A percentile compares a stretch with the other conserved stretches of the same genome.
Evolutionary conservation across 2,113 vertebrate genomes (phyloP).

Genomic region (Puffinus mauretanicus): DNA sequence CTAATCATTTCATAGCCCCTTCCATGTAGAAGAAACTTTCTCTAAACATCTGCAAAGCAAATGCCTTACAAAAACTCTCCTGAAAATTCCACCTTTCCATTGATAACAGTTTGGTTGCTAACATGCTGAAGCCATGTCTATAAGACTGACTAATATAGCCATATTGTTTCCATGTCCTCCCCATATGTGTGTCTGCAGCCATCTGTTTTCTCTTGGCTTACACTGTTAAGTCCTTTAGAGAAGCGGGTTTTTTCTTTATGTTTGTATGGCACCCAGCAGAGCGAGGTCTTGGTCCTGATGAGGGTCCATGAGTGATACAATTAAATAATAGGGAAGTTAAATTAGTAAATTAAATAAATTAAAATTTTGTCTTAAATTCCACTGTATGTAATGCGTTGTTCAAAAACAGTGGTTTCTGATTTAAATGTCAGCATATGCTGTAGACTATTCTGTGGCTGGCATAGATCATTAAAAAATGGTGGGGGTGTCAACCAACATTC

Average conservation of each 20-base stretch:
- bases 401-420: not conserved
- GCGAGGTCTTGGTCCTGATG: not conserved
- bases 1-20: not conserved
- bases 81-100: not conserved
- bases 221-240: not conserved
- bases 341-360: not conserved
- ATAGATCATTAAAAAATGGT: not conserved
- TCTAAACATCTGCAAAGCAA: not conserved
- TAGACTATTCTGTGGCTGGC: not conserved
- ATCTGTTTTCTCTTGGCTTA: constrained; percentile 61
- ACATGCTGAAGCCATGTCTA: not conserved
- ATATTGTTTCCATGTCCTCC: constrained; percentile 45
- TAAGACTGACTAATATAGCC: constrained; percentile 44
- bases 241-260: not conserved
- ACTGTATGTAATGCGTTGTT: not conserved
- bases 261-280: not conserved
- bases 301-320: not conserved
- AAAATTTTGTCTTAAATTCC: not conserved
- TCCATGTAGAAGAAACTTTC: not conserved
- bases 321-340: not conserved
- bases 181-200: constrained; percentile 48
- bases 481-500: not conserved
- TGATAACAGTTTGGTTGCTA: not conserved
- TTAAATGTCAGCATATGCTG: not conserved
- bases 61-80: not conserved